Evolutionary conservation across 35 echinoderm and acorn worm genomes (phyloP).

Genomic region (Apostichopus japonicus): DNA sequence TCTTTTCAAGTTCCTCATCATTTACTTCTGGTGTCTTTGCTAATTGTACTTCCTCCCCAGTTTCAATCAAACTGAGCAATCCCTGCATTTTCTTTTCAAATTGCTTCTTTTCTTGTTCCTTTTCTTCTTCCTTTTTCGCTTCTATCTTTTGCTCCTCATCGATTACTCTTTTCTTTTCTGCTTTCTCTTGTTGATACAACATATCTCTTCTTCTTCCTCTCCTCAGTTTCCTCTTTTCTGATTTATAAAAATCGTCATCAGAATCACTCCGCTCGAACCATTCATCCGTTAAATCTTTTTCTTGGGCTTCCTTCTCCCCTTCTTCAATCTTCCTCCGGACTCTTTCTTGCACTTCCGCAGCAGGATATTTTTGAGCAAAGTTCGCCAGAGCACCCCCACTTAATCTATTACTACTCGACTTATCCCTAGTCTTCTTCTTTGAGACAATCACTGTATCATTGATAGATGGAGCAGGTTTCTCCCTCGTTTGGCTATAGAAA

Average conservation of each 20-base stretch:
- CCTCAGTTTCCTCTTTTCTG: conserved; percentile 21
- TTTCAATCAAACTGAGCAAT: conserved; percentile 22
- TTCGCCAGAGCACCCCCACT: background rate
- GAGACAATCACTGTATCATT: conserved; percentile 11
- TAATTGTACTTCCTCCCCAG: conserved; percentile 12
- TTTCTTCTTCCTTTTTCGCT: conserved; percentile 26
- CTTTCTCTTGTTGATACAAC: conserved; percentile 29
- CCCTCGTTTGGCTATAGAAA: background rate
- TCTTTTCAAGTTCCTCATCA: conserved; percentile 26
- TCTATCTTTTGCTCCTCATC: conserved; percentile 3
- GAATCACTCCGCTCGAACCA: conserved; percentile 36
- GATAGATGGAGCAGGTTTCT: background rate
- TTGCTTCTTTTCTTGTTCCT: conserved; percentile 20
- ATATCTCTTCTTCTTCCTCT: conserved; percentile 32
- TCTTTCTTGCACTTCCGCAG: conserved; percentile 16
- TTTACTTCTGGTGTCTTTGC: conserved; percentile 35
- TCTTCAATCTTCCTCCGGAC: conserved; percentile 9
- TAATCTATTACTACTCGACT: background rate
- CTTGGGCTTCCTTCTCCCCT: background rate
- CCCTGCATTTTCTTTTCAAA: conserved; percentile 43
- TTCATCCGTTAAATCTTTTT: conserved; percentile 8
- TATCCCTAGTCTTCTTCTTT: background rate
- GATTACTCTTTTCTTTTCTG: background rate
- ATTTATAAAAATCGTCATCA: conserved; percentile 46
- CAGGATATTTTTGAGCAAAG: conserved; percentile 33